Percentiles rank a stretch among this genome's conserved stretches.
These are phyloP conservation scores for Drosophila merina DNA, from an alignment of 2,888 invertebrate species.

Conservation along the genomic window DNA sequence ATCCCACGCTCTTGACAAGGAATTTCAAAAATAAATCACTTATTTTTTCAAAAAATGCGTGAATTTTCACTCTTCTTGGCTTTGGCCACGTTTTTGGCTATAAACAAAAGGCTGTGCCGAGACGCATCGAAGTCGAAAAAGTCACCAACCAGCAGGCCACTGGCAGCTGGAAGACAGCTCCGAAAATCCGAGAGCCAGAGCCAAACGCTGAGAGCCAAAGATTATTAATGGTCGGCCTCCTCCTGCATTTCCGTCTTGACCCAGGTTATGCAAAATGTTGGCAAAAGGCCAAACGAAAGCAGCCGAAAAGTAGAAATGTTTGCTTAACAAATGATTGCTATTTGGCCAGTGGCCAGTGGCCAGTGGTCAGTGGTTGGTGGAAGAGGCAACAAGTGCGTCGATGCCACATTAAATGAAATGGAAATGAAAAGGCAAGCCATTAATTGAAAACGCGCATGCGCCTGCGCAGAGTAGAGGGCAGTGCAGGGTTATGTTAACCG, in stretches of 20 bases:
- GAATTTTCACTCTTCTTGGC: no score
- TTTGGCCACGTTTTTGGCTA: not conserved
- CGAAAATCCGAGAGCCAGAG: not conserved
- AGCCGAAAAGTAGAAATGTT: conserved; percentile 66
- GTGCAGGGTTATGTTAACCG: conserved; percentile 1
- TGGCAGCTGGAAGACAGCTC: conserved; percentile 10
- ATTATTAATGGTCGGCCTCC: conserved; percentile 73
- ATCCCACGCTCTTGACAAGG: no score
- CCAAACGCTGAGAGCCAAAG: conserved; percentile 45
- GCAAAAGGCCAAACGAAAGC: conserved; percentile 78
- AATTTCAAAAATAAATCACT: no score
- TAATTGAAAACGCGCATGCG: conserved; percentile 65
- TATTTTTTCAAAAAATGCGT: no score
- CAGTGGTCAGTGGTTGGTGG: not conserved
- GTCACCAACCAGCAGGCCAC: conserved; percentile 39
- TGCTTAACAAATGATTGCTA: conserved; percentile 73
- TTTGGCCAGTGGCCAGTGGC: conserved; percentile 52
- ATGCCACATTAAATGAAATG: conserved; percentile 25
- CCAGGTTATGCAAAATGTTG: conserved; percentile 77
- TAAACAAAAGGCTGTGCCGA: conserved; percentile 67
- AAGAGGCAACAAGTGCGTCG: conserved; percentile 58
- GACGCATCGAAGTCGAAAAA: conserved; percentile 56
- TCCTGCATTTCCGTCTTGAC: conserved; percentile 77
- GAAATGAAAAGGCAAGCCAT: conserved; percentile 47
- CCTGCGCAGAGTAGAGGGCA: conserved; percentile 11